phyloP scores from a whole-genome alignment of 2,113 vertebrate genomes.

The Chiloscyllium plagiosum region DNA sequence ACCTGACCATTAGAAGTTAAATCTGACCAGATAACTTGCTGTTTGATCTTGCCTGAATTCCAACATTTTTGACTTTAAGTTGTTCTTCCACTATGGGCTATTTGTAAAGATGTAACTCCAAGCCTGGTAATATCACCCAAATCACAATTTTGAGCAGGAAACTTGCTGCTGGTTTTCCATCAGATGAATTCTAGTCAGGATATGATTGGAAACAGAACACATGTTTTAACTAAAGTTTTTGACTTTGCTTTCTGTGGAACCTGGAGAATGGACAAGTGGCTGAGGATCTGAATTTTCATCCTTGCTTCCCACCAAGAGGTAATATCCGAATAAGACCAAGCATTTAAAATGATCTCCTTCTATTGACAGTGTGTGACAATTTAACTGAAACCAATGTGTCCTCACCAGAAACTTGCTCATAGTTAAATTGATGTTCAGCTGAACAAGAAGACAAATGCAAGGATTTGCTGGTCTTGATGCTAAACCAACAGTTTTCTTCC shows the following conservation, averaged over 20 bases:
- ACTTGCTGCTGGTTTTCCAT: not conserved
- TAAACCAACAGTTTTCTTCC: not conserved
- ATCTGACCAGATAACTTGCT: not conserved
- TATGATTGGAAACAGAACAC: not conserved
- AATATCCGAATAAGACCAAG: not conserved
- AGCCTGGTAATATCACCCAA: not conserved
- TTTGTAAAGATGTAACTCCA: not conserved
- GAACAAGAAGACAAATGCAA: not conserved
- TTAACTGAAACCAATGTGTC: not conserved
- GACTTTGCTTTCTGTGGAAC: not conserved
- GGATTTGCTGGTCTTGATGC: not conserved
- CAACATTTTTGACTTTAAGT: not conserved
- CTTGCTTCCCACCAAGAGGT: not conserved
- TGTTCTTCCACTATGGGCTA: not conserved
- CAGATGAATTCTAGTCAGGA: not conserved
- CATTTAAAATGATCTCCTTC: not conserved
- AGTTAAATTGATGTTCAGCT: not conserved
- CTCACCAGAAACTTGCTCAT: not conserved
- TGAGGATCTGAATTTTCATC: not conserved
- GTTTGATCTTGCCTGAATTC: not conserved
- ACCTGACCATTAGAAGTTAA: not conserved
- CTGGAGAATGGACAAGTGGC: not conserved
- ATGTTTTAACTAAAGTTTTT: not conserved
- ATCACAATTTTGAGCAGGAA: not conserved
- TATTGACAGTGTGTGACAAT: not conserved